A percentile compares a stretch with the other conserved stretches of the same genome.
Evolutionary conservation across 2,113 vertebrate genomes (phyloP).

Genomic region (Romanogobio albipinnatus): DNA sequence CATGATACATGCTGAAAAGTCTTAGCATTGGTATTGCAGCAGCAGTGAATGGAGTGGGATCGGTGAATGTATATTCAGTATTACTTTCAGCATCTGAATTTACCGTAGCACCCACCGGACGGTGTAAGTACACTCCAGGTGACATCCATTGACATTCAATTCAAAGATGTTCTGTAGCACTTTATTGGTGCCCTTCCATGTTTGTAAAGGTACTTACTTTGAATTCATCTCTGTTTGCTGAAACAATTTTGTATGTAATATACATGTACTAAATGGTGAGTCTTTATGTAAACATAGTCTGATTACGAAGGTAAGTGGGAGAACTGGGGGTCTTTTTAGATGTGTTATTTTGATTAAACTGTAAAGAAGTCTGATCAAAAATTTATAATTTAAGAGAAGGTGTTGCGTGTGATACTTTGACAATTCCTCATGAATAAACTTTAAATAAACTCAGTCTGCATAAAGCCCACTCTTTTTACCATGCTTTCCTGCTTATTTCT

Average conservation of each 20-base stretch:
- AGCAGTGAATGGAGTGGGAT: not conserved
- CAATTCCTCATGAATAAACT: not conserved
- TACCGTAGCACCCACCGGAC: constrained; percentile 7
- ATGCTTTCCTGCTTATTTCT: no score
- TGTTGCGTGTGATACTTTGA: not conserved
- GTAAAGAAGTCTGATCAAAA: not conserved
- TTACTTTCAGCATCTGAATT: constrained; percentile 38
- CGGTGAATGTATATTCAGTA: constrained; percentile 13
- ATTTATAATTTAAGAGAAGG: not conserved
- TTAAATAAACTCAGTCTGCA: not conserved
- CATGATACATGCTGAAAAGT: not conserved
- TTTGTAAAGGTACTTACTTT: constrained; percentile 19
- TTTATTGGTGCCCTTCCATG: not conserved
- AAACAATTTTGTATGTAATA: not conserved
- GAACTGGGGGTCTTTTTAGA: not conserved
- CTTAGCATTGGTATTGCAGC: not conserved
- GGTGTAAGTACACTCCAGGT: constrained; percentile 2
- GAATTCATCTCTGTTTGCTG: not conserved
- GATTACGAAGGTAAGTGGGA: constrained; percentile 1
- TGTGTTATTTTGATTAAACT: not conserved
- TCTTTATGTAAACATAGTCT: constrained; percentile 3
- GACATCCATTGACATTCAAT: constrained; percentile 15
- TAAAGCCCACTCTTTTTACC: not conserved
- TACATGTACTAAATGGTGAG: not conserved
- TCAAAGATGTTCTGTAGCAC: not conserved